phyloP scores from a whole-genome alignment of 1,140 invertebrate genomes.

The Sweltsa coloradensis region DNA sequence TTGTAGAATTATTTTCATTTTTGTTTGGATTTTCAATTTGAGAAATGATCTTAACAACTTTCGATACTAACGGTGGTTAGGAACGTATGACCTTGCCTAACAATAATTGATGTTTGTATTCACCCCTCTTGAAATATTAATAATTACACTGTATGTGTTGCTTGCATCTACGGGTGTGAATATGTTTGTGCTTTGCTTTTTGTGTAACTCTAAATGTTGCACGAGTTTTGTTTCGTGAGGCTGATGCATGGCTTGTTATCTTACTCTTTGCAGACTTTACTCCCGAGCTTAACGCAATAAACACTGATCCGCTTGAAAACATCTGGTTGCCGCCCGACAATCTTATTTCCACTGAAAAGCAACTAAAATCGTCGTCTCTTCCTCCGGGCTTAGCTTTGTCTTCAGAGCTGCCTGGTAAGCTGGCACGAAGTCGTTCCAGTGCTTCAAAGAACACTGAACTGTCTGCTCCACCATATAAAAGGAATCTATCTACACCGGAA shows the following conservation, averaged over 20 bases:
- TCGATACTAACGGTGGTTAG: too few species aligned
- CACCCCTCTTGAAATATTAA: too few species aligned
- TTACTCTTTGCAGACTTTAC: constrained; percentile 15
- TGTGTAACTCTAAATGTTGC: too few species aligned
- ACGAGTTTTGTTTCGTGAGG: background rate
- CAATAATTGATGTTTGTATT: too few species aligned
- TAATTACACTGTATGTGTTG: too few species aligned
- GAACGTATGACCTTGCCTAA: too few species aligned
- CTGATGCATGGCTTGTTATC: constrained; percentile 19
- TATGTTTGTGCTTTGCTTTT: too few species aligned
- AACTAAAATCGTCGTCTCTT: constrained; percentile 50
- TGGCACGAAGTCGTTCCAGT: constrained; percentile 27
- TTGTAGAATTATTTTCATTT: too few species aligned
- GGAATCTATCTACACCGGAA: constrained; percentile 5
- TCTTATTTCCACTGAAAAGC: constrained; percentile 34
- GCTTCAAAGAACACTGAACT: constrained; percentile 26
- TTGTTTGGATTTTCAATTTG: too few species aligned
- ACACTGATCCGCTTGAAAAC: background rate
- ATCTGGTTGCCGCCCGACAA: background rate
- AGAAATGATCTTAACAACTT: too few species aligned
- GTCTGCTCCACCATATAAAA: constrained; percentile 19
- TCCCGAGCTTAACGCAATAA: constrained; percentile 12
- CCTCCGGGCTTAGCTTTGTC: constrained; percentile 44
- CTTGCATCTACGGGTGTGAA: too few species aligned
- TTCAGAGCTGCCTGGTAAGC: constrained; percentile 24